phyloP scores from a whole-genome alignment of 1,140 invertebrate genomes.

The Ylistrum balloti region DNA sequence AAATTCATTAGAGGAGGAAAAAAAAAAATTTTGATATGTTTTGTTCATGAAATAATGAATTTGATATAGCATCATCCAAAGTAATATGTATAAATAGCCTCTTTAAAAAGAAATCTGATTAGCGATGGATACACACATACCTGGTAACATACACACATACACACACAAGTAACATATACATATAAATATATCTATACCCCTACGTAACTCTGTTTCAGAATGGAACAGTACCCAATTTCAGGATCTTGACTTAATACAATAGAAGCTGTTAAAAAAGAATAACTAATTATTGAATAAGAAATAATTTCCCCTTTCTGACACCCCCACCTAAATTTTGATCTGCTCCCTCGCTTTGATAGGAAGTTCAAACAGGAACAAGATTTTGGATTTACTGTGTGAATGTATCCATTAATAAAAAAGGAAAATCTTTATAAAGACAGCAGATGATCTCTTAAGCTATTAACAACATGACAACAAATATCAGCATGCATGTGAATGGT shows the following conservation, averaged over 20 bases:
- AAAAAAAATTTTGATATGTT: constrained; percentile 4
- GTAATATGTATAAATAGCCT: constrained; percentile 36
- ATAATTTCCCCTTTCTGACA: no score
- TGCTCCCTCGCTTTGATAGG: no score
- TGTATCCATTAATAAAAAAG: not conserved
- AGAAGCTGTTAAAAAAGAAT: no score
- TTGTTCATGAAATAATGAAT: constrained; percentile 37
- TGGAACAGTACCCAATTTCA: not conserved
- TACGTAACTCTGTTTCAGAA: not conserved
- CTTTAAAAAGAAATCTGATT: constrained; percentile 29
- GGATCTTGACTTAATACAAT: not conserved
- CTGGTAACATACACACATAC: constrained; percentile 2
- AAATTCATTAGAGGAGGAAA: not conserved
- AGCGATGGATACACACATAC: not conserved
- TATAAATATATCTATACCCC: not conserved
- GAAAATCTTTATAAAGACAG: not conserved
- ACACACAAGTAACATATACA: constrained; percentile 21
- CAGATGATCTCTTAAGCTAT: not conserved
- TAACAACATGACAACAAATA: not conserved
- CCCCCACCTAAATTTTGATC: not conserved
- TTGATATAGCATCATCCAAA: constrained; percentile 1
- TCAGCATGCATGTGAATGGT: not conserved
- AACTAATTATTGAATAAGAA: no score
- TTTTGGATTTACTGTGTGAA: not conserved
- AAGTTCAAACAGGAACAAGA: not conserved